Evolutionary conservation across 2,797 vertebrate genomes (phyloP).

Genomic region (Acanthis flammea): DNA sequence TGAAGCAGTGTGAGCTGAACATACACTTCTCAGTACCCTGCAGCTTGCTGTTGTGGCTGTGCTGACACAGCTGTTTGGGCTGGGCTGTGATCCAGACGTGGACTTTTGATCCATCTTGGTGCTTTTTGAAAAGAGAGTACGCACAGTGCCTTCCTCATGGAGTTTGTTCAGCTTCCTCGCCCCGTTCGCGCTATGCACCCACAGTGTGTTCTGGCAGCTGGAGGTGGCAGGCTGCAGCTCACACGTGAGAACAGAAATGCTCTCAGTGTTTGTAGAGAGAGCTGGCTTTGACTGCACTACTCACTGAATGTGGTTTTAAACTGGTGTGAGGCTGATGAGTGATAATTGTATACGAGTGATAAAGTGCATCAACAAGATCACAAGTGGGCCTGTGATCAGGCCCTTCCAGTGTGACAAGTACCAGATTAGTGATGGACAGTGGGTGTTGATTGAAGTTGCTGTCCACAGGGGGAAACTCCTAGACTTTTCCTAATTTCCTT

Average conservation of each 20-base stretch:
- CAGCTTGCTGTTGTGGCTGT: not conserved
- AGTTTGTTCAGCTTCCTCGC: not conserved
- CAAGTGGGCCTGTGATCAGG: not conserved
- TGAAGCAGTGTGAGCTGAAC: not conserved
- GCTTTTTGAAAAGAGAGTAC: not conserved
- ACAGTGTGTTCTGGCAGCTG: not conserved
- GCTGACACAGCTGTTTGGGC: not conserved
- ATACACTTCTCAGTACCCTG: not conserved
- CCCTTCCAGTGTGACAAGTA: not conserved
- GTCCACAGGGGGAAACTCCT: not conserved
- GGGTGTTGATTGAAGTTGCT: not conserved
- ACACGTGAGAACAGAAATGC: not conserved
- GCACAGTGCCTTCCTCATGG: not conserved
- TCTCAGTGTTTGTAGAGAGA: not conserved
- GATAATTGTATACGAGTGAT: not conserved
- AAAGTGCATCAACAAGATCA: not conserved
- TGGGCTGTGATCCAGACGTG: not conserved
- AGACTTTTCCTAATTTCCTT: not conserved
- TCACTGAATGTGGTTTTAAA: not conserved
- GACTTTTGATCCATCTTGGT: not conserved
- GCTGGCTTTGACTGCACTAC: not conserved
- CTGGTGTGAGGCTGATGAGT: not conserved
- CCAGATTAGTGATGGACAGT: not conserved
- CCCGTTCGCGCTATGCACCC: accelerated
- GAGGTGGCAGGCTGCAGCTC: not conserved